Evolutionary conservation across 2,113 vertebrate species (phyloP).

Genomic region (Rhodinocichla rosea): DNA sequence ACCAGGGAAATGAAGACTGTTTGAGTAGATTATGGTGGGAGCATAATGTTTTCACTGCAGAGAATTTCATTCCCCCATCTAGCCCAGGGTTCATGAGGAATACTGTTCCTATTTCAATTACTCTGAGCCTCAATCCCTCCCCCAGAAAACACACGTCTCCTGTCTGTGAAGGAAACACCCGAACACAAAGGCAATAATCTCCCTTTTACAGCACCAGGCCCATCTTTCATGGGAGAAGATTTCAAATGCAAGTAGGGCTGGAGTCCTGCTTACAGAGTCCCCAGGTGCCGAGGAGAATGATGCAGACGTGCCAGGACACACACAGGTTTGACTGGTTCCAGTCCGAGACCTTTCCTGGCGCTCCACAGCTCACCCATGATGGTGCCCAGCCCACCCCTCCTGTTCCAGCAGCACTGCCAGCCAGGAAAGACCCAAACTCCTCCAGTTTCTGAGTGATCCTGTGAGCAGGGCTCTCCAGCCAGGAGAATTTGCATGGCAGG

Average conservation of each 20-base stretch:
- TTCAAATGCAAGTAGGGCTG: not conserved
- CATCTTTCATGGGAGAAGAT: not conserved
- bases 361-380: too few relatives aligned
- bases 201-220: not conserved
- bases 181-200: not conserved
- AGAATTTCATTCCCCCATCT: not conserved
- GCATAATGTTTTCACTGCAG: not conserved
- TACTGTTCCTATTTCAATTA: not conserved
- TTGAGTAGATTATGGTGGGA: conserved; percentile 19
- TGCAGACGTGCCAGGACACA: not conserved
- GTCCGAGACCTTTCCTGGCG: not conserved
- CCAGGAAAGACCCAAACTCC: not conserved
- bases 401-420: not conserved
- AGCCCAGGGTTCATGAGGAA: not conserved
- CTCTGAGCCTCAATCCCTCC: not conserved
- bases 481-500: not conserved
- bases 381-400: not conserved
- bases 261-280: not conserved
- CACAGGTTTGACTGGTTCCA: not conserved
- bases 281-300: not conserved
- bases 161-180: not conserved
- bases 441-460: not conserved
- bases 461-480: not conserved
- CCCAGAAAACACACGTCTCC: not conserved
- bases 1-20: conserved; percentile 8